These are phyloP conservation scores for Xiphophorus couchianus DNA, from an alignment of 2,113 vertebrate species.

Conservation along the genomic window DNA sequence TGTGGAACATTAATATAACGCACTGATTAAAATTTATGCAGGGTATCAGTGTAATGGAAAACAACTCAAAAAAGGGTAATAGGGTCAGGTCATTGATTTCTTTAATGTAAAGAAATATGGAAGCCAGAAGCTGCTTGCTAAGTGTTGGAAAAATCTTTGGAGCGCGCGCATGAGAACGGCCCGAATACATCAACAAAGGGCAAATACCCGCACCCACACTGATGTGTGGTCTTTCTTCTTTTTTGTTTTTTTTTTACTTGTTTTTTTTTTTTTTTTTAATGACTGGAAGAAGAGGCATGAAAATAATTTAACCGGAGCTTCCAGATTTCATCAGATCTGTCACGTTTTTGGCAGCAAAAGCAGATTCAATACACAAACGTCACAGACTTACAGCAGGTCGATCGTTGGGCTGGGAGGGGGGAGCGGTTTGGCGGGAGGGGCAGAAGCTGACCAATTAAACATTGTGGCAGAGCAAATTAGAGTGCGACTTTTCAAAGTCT, in stretches of 20 bases:
- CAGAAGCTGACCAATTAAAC: slow-evolving; percentile 35
- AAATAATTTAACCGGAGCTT: background rate
- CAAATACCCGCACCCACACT: background rate
- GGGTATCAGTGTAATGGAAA: slow-evolving; percentile 2
- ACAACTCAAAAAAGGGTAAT: slow-evolving; percentile 11
- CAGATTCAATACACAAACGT: background rate
- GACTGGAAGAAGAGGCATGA: no score
- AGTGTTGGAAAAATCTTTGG: background rate
- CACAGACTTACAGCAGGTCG: background rate
- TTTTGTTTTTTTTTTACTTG: no score
- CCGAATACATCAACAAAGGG: background rate
- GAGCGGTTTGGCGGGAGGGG: background rate
- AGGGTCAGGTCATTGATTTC: slow-evolving; percentile 29
- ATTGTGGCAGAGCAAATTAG: slow-evolving; percentile 21
- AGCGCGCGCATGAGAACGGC: background rate
- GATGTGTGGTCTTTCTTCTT: background rate
- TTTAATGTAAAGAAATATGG: slow-evolving; percentile 22
- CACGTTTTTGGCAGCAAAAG: background rate
- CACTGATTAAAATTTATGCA: slow-evolving; percentile 6
- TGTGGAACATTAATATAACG: slow-evolving; percentile 4
- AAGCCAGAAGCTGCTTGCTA: slow-evolving; percentile 5
- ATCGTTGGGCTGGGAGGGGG: background rate
- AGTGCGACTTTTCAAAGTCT: slow-evolving; percentile 36
- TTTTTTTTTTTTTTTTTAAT: background rate
- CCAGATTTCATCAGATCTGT: background rate